Evolutionary conservation across 1,140 invertebrate genomes (phyloP), one percentile per base, ranked within the genome.

Genomic region (Leptopilina boulardi): DNA sequence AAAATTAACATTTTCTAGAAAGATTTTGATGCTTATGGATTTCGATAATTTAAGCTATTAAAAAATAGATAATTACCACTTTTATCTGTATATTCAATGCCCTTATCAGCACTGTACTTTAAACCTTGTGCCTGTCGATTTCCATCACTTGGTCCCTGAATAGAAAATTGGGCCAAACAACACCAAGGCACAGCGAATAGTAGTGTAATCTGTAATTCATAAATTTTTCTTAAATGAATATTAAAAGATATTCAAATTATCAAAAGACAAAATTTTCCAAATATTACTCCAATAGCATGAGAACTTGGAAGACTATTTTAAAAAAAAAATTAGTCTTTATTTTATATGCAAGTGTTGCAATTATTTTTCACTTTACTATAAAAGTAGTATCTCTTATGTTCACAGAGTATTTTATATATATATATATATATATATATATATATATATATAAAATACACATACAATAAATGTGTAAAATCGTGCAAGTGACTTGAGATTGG

Each of bases 101-200:
- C 89, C 82, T 89, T 90, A 34, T 88, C 88, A 38, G 83, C 54
- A 73, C 83, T 90, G 59, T 86, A 89, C 77, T 87, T 89, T 13
- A 91, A 81, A 42, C 90, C 89, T 72, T 91, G 88, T 23, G 90
- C 88, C n/a, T 83, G 84, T 34, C 89, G 85, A 73, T 88, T 87
- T 70, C 90, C 90, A 84, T 91, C 90, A 77, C 87, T 90, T 0
- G 90, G 87, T 13, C 90, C 90, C 77, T 89, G 87, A 73, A 91
- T 91, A 3, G 89, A 85, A 74, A 91, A 91, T 82, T 91, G 88
- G 15, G 86, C 90, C 15, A 85, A 72, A 83, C 89, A 71, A 81
- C 89, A 90, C 30, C 86, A 77, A 3, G 89, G 88, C 51, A 91
- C 73, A 18, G 82, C 80, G 34, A 84, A 74, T 41, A 91, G 34